Evolutionary conservation across 2,113 vertebrate genomes (phyloP).

Genomic region (Synodontis membranacea): DNA sequence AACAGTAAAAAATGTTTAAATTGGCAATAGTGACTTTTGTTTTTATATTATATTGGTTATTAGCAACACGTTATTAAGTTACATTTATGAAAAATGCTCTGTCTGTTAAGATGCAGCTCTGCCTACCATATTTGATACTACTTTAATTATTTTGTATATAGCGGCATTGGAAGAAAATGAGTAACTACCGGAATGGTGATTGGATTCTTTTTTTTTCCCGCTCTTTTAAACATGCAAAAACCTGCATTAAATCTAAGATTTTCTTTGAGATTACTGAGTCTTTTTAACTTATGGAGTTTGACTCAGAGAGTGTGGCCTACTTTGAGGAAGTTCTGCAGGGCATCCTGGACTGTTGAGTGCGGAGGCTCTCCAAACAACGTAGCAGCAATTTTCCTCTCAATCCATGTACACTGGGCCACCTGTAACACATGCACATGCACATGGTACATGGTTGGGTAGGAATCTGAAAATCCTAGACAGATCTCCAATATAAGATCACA

Average conservation of each 20-base stretch:
- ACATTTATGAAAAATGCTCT: neutral
- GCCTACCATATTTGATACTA: neutral
- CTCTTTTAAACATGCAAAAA: neutral
- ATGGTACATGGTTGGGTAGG: neutral
- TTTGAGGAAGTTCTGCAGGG: constrained; percentile 88
- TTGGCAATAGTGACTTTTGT: no score
- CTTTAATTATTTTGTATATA: neutral
- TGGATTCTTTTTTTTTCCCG: neutral
- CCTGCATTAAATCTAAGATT: neutral
- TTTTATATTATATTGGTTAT: neutral
- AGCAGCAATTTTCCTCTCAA: constrained; percentile 92
- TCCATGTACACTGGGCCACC: constrained; percentile 91
- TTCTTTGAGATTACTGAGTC: neutral
- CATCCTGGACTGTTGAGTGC: constrained; percentile 85
- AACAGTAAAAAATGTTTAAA: neutral
- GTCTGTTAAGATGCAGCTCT: neutral
- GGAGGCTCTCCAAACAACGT: constrained; percentile 89
- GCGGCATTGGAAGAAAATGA: neutral
- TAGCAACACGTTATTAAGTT: neutral
- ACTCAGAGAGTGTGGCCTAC: constrained; percentile 60
- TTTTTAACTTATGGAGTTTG: neutral
- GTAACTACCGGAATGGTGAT: neutral
- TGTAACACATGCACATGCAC: constrained; percentile 55
- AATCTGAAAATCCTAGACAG: neutral
- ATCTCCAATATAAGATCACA: neutral